A percentile compares a stretch with the other conserved stretches of the same genome.
phyloP scores from a whole-genome alignment of 2,113 vertebrate genomes.

The Urocitellus parryii region DNA sequence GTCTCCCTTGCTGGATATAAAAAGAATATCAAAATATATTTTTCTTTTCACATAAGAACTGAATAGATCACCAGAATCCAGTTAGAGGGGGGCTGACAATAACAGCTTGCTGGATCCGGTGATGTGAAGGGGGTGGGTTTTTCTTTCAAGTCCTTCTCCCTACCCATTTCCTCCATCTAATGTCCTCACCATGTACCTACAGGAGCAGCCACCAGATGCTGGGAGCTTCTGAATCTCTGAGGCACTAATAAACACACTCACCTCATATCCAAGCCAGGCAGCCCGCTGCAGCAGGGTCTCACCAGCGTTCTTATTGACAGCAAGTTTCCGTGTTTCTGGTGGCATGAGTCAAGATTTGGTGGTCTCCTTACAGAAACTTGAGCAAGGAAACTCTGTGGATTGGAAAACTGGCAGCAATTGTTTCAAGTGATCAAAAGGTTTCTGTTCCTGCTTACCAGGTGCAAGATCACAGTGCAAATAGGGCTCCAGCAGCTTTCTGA shows the following conservation, averaged over 20 bases:
- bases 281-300: conserved; percentile 98
- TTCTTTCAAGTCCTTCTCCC: too few species aligned
- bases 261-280: conserved; percentile 97
- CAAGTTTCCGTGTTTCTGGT: conserved; percentile 95
- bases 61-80: conserved; percentile 27
- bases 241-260: conserved; percentile 79
- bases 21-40: conserved; percentile 51
- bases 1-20: conserved; percentile 59
- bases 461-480: conserved; percentile 88
- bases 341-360: conserved; percentile 95
- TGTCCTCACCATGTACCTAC: too few species aligned
- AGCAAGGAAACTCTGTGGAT: conserved; percentile 78
- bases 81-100: background rate
- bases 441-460: conserved; percentile 86
- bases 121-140: background rate
- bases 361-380: conserved; percentile 85
- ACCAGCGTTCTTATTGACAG: conserved; percentile 98
- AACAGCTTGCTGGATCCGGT: background rate
- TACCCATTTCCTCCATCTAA: background rate
- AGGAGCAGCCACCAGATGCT: background rate
- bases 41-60: background rate
- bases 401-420: conserved; percentile 85
- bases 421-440: conserved; percentile 84
- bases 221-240: background rate
- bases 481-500: conserved; percentile 88